Percentiles rank a stretch among this genome's conserved stretches.
Evolutionary conservation across 2,888 invertebrate species (phyloP).

Genomic region (Eupithecia pulchellata): DNA sequence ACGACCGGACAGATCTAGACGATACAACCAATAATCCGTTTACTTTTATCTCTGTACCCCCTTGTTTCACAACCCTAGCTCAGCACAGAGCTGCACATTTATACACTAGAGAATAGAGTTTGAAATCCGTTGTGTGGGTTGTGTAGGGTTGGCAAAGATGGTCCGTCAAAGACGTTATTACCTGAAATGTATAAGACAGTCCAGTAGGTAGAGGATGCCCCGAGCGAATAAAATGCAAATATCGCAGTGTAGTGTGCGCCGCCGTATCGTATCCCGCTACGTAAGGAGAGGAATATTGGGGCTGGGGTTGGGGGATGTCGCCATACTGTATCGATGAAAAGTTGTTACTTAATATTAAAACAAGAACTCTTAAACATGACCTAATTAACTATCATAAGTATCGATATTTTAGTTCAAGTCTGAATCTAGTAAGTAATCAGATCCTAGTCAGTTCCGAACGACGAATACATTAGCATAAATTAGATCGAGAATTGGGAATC

Average conservation of each 20-base stretch:
- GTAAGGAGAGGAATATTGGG: constrained; percentile 53
- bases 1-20: constrained; percentile 66
- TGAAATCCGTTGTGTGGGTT: constrained; percentile 18
- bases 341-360: background rate
- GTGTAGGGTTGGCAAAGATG: constrained; percentile 48
- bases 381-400: background rate
- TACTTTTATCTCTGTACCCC: constrained; percentile 81
- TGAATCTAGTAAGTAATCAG: background rate
- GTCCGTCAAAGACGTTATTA: constrained; percentile 84
- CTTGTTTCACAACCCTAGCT: constrained; percentile 59
- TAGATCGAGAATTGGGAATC: background rate
- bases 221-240: constrained; percentile 82
- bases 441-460: background rate
- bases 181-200: constrained; percentile 79
- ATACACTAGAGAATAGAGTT: constrained; percentile 27
- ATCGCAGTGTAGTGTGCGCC: constrained; percentile 62
- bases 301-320: constrained; percentile 34
- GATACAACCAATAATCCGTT: constrained; percentile 82
- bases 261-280: constrained; percentile 51
- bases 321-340: background rate
- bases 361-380: background rate
- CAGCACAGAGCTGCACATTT: constrained; percentile 37
- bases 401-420: background rate
- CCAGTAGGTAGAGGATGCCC: constrained; percentile 58
- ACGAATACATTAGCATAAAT: background rate